Evolutionary conservation across 2,797 vertebrate species (phyloP).

Genomic region (Galagoides demidoff): DNA sequence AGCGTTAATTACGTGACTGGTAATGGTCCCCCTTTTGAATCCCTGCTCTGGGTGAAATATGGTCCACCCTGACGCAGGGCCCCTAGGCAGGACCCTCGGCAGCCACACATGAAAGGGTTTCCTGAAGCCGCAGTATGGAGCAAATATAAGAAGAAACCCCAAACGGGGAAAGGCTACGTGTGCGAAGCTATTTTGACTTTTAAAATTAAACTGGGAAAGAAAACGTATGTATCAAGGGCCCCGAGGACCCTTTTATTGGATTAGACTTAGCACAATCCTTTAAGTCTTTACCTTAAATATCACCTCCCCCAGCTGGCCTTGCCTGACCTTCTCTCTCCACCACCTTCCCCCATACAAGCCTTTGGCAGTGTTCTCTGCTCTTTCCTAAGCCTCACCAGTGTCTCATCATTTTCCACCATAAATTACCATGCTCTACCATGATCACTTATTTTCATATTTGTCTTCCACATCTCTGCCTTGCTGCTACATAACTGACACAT

Average conservation of each 20-base stretch:
- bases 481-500: rapidly evolving
- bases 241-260: not conserved
- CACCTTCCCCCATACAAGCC: rapidly evolving
- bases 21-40: constrained; percentile 69
- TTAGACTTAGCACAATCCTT: not conserved
- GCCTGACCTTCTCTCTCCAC: not conserved
- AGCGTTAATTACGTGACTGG: constrained; percentile 79
- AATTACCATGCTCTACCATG: not conserved
- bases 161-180: not conserved
- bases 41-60: constrained; percentile 60
- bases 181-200: not conserved
- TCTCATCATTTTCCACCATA: not conserved
- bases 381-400: rapidly evolving
- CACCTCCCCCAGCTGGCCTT: not conserved
- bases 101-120: constrained; percentile 57
- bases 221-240: not conserved
- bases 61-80: not conserved
- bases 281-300: not conserved
- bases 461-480: not conserved
- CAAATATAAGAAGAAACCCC: not conserved
- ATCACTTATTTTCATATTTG: not conserved
- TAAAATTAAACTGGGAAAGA: not conserved
- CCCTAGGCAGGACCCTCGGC: not conserved
- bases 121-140: constrained; percentile 3
- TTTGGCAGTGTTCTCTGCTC: rapidly evolving